Base-by-base conservation (phyloP, 2,888 invertebrate genomes). In the Sicus ferrugineus region DNA sequence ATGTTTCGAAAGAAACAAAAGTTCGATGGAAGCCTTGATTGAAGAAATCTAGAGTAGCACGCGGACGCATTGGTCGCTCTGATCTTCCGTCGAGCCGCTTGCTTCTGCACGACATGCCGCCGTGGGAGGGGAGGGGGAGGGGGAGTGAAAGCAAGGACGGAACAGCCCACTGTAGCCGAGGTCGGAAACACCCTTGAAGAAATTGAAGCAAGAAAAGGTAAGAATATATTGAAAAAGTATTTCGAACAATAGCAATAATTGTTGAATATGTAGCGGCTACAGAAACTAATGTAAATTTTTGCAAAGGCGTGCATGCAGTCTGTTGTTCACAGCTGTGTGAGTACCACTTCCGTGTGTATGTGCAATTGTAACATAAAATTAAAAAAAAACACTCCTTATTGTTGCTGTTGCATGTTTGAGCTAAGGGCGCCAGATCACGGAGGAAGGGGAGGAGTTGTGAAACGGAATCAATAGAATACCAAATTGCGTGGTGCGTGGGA, bases 221-320 rank as follows among this genome's bases (percentile, higher is more conserved):
- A 42, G n/a, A 0, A 42, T 14, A 42, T n/a, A 42, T 42, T 14
- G 42, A 16, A 42, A 42, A 42, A n/a, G 9, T 42, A 42, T 42
- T 42, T 42, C n/a, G n/a, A 42, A 42, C 42, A 42, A 42, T 42
- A 42, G 42, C 42, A 42, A 42, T n/a, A 42, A 42, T 42, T 42
- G 42, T 42, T 42, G 42, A 42, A 42, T n/a, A 42, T 42, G 42
- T 42, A 42, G n/a, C 42, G 42, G 42, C 42, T n/a, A n/a, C 42
- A 42, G n/a, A 42, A n/a, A 42, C 1, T 9, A 34, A 34, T 14
- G 34, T 34, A 34, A 34, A 34, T 34, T 34, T 7, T 34, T 7
- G 1, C 7, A 34, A 34, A 34, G 34, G 14, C 34, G 34, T 34
- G 7, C 34, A 34, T 34, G 34, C 34, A 34, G 14, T 7, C 34